Percentiles rank a stretch among this genome's conserved stretches.
Conservation (phyloP, 2,797 vertebrate genomes). For the Periophthalmus magnuspinnatus region DNA sequence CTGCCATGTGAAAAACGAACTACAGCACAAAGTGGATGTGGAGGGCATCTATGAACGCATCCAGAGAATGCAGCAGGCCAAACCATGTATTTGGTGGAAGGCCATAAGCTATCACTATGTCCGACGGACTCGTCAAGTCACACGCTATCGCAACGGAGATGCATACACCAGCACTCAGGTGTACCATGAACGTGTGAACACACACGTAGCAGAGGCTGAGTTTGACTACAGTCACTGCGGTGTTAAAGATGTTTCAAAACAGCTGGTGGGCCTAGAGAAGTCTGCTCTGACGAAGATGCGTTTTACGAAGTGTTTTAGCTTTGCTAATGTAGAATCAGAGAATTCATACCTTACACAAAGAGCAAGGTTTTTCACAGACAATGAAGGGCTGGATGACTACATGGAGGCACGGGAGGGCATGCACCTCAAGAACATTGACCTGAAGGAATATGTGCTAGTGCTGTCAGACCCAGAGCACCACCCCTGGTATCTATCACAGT, state of each 20-base stretch:
- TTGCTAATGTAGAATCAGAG: conserved; percentile 79
- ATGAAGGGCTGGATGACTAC: conserved; percentile 81
- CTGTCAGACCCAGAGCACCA: conserved; percentile 72
- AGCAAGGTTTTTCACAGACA: conserved; percentile 79
- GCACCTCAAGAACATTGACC: conserved; percentile 78
- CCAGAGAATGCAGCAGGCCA: conserved; percentile 88
- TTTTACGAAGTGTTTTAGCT: conserved; percentile 82
- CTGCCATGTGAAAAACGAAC: conserved; percentile 91
- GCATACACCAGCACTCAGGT: conserved; percentile 92
- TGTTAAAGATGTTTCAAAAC: conserved; percentile 90
- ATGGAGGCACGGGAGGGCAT: conserved; percentile 81
- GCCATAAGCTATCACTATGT: conserved; percentile 94
- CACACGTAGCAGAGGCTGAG: conserved; percentile 90
- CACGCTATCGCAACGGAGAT: conserved; percentile 89
- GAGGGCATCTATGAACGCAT: conserved; percentile 81
- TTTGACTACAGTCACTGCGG: conserved; percentile 88
- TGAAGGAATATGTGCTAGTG: conserved; percentile 78
- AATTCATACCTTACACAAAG: conserved; percentile 80
- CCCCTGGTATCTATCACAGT: conserved; percentile 79
- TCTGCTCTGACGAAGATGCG: conserved; percentile 75
- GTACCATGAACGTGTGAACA: conserved; percentile 90
- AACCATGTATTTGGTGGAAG: conserved; percentile 95
- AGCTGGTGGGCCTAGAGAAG: conserved; percentile 87
- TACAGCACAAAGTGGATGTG: conserved; percentile 86
- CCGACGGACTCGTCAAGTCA: conserved; percentile 88